These are phyloP conservation scores for Champsocephalus esox DNA, from an alignment of 2,797 vertebrate genomes.

Conservation along the genomic window DNA sequence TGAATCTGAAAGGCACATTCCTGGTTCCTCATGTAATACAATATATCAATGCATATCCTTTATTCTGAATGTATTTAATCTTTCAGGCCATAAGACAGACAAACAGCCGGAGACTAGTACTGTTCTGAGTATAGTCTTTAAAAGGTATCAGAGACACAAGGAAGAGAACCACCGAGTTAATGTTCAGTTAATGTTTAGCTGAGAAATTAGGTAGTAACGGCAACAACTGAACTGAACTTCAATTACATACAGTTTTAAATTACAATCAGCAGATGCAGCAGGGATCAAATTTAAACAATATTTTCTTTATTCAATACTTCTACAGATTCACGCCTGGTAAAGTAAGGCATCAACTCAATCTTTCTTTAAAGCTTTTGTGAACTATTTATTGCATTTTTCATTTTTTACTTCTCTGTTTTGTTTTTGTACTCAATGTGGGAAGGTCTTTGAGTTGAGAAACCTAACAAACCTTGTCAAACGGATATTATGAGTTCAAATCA, in stretches of 20 bases:
- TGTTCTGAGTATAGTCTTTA: background rate
- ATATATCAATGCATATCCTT: slow-evolving; percentile 45
- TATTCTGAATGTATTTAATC: slow-evolving; percentile 31
- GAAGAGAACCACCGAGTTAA: background rate
- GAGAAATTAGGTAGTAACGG: background rate
- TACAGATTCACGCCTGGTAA: background rate
- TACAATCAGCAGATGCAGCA: background rate
- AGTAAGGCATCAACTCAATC: background rate
- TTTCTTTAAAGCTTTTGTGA: background rate
- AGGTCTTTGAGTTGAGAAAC: background rate
- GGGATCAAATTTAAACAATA: background rate
- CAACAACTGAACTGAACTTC: slow-evolving; percentile 3
- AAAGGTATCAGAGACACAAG: background rate
- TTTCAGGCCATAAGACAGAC: slow-evolving; percentile 46
- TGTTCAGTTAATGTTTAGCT: background rate
- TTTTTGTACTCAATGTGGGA: background rate
- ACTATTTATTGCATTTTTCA: background rate
- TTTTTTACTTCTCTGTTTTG: no score
- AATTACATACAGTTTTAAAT: slow-evolving; percentile 18
- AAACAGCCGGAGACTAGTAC: slow-evolving; percentile 19
- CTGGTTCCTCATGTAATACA: slow-evolving; percentile 83
- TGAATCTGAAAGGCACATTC: slow-evolving; percentile 85
- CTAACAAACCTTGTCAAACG: background rate
- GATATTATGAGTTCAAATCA: background rate
- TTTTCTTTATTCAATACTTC: background rate